Evolutionary conservation across 2,797 vertebrate genomes (phyloP), one percentile per base, ranked within the genome.

Genomic region (Miichthys miiuy): DNA sequence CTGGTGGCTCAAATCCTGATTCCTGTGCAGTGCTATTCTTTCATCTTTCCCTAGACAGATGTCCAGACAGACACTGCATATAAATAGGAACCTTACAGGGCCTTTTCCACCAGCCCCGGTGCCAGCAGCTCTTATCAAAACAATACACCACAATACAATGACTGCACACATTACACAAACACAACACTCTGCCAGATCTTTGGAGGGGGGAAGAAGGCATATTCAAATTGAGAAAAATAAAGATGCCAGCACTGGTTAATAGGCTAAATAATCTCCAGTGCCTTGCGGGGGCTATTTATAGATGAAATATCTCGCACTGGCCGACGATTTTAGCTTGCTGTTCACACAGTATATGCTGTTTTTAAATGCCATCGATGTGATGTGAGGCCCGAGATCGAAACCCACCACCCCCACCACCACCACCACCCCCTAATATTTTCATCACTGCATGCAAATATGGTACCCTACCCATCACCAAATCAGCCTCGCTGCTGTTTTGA

Each of bases 51-150:
- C 89, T 63, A 92, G 91, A 94, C 94, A 92, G 87, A 93, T 87
- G 89, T 90, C 89, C 93, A 93, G 92, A 94, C 92, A 93, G 92
- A 91, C 88, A 87, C 86, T 89, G 92, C 92, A 95, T 92, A 92
- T 88, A 88, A 93, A 93, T 88, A 90, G 89, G 87, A 88, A 85
- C 86, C 91, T 76, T 91, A 93, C 68, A 60, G 83, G 93, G 89
- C 92, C 89, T 92, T 90, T 66, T 79, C 86, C 89, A 87, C 76
- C 80, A 83, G 84, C 83, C 75, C 61, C 72, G 30, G 77, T 91
- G 89, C 85, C 90, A 88, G 57, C 86, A 85, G 88, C 88, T 88
- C 86, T 64, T 44, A 91, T 91, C 91, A 93, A 90, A 93, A 95
- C 91, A 90, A 92, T 87, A 86, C 86, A 85, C 70, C 86, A 90